Percentiles rank a stretch among this genome's conserved stretches.
Evolutionary conservation across 1,140 invertebrate species (phyloP).

Genomic region (Drosophila eugracilis): DNA sequence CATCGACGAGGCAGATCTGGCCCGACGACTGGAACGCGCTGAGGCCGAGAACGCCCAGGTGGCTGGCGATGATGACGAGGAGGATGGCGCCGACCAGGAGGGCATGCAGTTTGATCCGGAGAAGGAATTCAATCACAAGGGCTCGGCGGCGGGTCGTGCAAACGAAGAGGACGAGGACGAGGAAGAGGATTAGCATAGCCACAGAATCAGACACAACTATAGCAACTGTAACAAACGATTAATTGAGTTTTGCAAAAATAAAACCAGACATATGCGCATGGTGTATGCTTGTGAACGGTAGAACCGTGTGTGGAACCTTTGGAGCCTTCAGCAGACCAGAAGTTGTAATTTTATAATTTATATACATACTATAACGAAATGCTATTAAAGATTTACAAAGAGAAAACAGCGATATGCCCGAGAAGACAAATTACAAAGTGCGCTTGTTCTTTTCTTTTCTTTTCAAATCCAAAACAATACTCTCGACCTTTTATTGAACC

Average conservation of each 20-base stretch:
- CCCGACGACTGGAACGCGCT: conserved; percentile 95
- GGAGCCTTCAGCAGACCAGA: background rate
- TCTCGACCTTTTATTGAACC: conserved; percentile 64
- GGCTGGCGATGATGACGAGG: conserved; percentile 94
- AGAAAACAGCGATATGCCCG: background rate
- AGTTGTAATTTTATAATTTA: conserved; percentile 24
- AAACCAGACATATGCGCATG: conserved; percentile 9
- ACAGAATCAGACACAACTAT: background rate
- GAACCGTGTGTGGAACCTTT: conserved; percentile 1
- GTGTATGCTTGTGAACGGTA: conserved; percentile 3
- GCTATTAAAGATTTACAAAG: conserved; percentile 21
- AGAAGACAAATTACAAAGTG: conserved; percentile 7
- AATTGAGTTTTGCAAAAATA: conserved; percentile 23
- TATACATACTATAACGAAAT: conserved; percentile 18
- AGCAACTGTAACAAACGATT: conserved; percentile 22
- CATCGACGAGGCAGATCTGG: conserved; percentile 97
- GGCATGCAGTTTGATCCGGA: conserved; percentile 85
- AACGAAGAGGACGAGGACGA: conserved; percentile 69
- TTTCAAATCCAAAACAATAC: conserved; percentile 66
- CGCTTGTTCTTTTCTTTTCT: conserved; percentile 7
- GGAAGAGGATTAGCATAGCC: conserved; percentile 57
- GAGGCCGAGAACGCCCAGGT: conserved; percentile 98
- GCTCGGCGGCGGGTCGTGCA: conserved; percentile 32
- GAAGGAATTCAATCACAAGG: conserved; percentile 80
- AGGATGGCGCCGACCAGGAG: conserved; percentile 88